Base-by-base conservation (phyloP, 37 sponge, comb jelly and placozoan species). In the Geodia barretti region DNA sequence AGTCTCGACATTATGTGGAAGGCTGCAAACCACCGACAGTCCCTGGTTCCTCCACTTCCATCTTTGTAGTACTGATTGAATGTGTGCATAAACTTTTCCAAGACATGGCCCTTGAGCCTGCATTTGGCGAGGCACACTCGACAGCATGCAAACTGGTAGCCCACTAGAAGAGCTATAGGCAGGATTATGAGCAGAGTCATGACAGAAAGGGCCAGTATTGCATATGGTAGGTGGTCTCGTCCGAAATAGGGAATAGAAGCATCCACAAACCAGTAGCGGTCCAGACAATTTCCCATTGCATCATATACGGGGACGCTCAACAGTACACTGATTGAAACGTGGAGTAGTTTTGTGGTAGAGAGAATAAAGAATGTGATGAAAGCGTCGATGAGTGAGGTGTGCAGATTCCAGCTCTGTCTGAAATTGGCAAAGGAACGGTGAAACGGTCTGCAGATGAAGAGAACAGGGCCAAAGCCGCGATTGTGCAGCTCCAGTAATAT, bases 41-140 rank as follows among this genome's bases (percentile, higher is more conserved):
- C 74, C 41, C 8, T 1, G 19, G 73, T 2, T 25, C 64, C 40
- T 21, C 75, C 68, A 33, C 42, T 75, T 33, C 84, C 84, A 83
- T 90, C 77, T 39, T 83, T 75, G 58, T 84, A 90, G 66, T 84
- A 84, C 4, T 84, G 65, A 35, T 90, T 62, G 62, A 84, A 90
- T 0, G 40, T 63, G 26, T 74, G 74, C 24, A 90, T 31, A 30
- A 90, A 1, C 26, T 24, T 24, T 41, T 41, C 20, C 25, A 41
- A 40, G 2, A 24, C 8, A n/a, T 24, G 47, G 21, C 26, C 2
- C 23, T 5, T 72, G 21, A 72, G 41, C 17, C 17, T 40, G n/a
- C n/a, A n/a, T n/a, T n/a, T n/a, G n/a, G n/a, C n/a, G 32, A 11
- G 41, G 40, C 32, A 72, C 21, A 19, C 24, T 9, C 26, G 26